A percentile compares a stretch with the other conserved stretches of the same genome.
These are phyloP conservation scores for Leptinotarsa texana DNA, from an alignment of 1,140 invertebrate genomes.

Conservation along the genomic window DNA sequence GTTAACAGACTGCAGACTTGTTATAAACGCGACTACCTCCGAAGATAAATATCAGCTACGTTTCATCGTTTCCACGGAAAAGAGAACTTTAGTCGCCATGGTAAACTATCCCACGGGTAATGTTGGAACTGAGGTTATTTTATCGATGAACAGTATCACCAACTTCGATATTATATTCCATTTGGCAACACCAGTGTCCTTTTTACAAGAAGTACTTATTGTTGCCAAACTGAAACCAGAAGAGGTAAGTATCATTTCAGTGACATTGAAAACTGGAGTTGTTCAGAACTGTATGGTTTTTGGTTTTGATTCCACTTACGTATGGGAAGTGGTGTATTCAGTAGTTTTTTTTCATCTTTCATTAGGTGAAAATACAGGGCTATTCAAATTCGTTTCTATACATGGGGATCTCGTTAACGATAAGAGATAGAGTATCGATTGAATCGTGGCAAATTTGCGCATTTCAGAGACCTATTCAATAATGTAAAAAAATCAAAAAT, in stretches of 20 bases:
- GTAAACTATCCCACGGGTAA: slow-evolving; percentile 66
- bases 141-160: slow-evolving; percentile 61
- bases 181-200: slow-evolving; percentile 71
- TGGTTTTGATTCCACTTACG: too few species aligned
- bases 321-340: too few species aligned
- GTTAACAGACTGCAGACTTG: slow-evolving; percentile 68
- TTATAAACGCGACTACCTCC: slow-evolving; percentile 73
- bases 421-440: too few species aligned
- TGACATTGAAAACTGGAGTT: too few species aligned
- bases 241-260: slow-evolving; percentile 55
- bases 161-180: slow-evolving; percentile 74
- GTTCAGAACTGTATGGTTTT: too few species aligned
- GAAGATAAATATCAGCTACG: slow-evolving; percentile 66
- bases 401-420: too few species aligned
- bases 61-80: slow-evolving; percentile 70
- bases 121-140: slow-evolving; percentile 69
- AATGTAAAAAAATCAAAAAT: too few species aligned
- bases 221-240: slow-evolving; percentile 66
- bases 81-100: slow-evolving; percentile 72
- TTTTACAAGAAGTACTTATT: slow-evolving; percentile 66
- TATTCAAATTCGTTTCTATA: too few species aligned
- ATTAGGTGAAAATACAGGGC: too few species aligned
- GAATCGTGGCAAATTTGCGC: too few species aligned
- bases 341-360: too few species aligned
- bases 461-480: too few species aligned